These are phyloP conservation scores for Rhizomys pruinosus DNA, from an alignment of 2,113 vertebrate species.

Conservation along the genomic window DNA sequence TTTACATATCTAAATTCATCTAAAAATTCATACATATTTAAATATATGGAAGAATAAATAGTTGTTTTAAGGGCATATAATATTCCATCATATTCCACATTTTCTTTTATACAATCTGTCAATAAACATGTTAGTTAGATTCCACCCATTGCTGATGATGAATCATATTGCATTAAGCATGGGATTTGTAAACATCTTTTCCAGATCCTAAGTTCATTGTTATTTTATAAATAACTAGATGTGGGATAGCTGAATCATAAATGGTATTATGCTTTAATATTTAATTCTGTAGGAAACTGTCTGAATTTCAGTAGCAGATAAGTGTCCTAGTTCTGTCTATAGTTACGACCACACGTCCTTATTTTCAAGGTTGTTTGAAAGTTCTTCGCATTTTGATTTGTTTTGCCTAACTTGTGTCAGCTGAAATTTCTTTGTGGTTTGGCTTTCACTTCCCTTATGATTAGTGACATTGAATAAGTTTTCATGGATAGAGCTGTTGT, in stretches of 20 bases:
- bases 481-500: not conserved
- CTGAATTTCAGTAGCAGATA: not conserved
- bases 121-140: no score
- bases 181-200: no score
- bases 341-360: not conserved
- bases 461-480: constrained; percentile 13
- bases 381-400: not conserved
- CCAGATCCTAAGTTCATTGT: no score
- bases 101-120: not conserved
- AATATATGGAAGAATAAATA: no score
- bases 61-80: no score
- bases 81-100: not conserved
- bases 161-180: no score
- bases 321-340: not conserved
- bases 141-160: no score
- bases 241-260: not conserved
- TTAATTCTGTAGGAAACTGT: not conserved
- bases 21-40: no score
- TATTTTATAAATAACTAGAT: not conserved
- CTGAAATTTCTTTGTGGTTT: constrained; percentile 8
- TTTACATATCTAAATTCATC: no score
- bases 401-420: not conserved
- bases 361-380: not conserved
- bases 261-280: not conserved
- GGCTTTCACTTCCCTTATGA: not conserved